Base-by-base conservation (phyloP, 2,888 invertebrate species). In the Bellardia pandia region DNA sequence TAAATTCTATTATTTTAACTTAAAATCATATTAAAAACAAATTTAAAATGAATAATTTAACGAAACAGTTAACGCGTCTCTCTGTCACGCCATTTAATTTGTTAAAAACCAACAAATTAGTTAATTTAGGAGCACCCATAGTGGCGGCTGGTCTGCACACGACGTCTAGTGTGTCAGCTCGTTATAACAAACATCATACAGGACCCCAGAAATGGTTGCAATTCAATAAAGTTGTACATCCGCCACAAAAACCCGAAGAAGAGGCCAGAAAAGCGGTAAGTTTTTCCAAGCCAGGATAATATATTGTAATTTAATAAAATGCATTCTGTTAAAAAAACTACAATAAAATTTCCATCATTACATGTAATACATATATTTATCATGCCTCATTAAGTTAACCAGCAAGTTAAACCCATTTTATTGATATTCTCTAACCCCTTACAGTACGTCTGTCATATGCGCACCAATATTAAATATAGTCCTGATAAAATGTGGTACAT, bases 401-500 rank as follows among this genome's bases (percentile, higher is more conserved):
- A 23, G 23, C 23, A 23, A 23, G 23, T 23, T 23, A 23, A 23
- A 23, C 23, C 0, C 23, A 23, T 23, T 23, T 23, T 23, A 23
- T 23, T 23, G 23, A 23, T 23, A 23, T 23, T 23, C 23, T 23
- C 23, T 23, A 23, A 75, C 86, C 77, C 87, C 87, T 95, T 96
- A 86, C 93, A 98, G 98, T 98, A 95, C 94, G 95, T 99, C 0
- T 98, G 98, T 90, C 98, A 99, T 93, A 95, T 96, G 94, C 96
- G 96, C 91, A 94, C 95, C 16, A 97, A 98, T 91, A 95, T 99
- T 64, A 98, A 98, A 94, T 98, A 98, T 92, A 98, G 98, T 91
- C 97, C 97, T 0, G 96, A 97, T 92, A 99, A 98, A 93, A 96
- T 99, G 95, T 98, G 98, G 98, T 98, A 98, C 90, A 95, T 98